Evolutionary conservation across 2,797 vertebrate species (phyloP).

Genomic region (Platalea minor): DNA sequence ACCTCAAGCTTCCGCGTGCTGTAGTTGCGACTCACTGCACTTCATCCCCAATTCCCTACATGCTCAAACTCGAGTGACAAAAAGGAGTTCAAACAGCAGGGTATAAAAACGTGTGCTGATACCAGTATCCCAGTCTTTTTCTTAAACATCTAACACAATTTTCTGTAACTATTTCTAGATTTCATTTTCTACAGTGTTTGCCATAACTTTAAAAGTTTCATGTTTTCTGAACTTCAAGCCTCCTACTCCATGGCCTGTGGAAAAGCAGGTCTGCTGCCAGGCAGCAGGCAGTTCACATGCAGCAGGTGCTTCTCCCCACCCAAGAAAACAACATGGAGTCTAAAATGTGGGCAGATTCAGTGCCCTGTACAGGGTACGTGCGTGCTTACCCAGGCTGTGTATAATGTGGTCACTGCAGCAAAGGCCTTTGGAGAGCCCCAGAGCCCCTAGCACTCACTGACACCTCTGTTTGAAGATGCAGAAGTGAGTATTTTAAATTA

Average conservation of each 20-base stretch:
- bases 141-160: not conserved
- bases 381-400: not conserved
- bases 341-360: not conserved
- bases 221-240: not conserved
- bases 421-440: not conserved
- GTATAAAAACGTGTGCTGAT: not conserved
- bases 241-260: not conserved
- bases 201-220: not conserved
- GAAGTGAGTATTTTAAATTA: not conserved
- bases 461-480: not conserved
- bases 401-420: not conserved
- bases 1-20: not conserved
- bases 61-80: not conserved
- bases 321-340: rapidly evolving
- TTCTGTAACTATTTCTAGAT: not conserved
- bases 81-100: not conserved
- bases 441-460: rapidly evolving
- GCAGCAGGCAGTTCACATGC: not conserved
- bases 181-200: not conserved
- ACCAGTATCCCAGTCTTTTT: not conserved
- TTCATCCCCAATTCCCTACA: not conserved
- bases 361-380: not conserved
- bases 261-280: not conserved
- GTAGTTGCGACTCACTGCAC: not conserved
- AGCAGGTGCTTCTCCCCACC: no score